These are phyloP conservation scores for Drosophila incognita DNA, from an alignment of 2,888 invertebrate genomes.

Conservation along the genomic window DNA sequence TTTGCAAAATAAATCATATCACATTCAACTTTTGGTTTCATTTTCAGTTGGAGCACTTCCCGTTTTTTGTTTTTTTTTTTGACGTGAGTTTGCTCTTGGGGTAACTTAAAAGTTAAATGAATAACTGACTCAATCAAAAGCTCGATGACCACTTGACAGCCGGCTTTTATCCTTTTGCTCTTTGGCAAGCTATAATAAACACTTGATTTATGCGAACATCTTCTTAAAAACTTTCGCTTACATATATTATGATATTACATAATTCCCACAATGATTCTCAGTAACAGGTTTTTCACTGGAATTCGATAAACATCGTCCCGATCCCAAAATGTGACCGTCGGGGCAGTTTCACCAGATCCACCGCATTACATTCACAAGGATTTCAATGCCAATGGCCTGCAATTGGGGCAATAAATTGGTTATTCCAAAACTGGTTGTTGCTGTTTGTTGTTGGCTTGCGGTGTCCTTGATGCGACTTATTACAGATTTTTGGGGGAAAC, in stretches of 20 bases:
- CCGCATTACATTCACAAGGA: conserved; percentile 52
- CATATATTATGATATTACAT: conserved; percentile 54
- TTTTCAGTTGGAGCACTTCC: conserved; percentile 51
- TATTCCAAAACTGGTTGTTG: conserved; percentile 62
- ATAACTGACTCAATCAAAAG: conserved; percentile 53
- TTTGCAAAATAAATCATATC: conserved; percentile 54
- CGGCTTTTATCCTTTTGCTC: conserved; percentile 1
- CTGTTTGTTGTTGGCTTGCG: conserved; percentile 31
- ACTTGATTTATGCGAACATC: conserved; percentile 35
- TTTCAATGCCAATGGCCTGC: conserved; percentile 76
- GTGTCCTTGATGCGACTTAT: conserved; percentile 71
- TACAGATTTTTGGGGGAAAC: conserved; percentile 61
- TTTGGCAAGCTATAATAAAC: conserved; percentile 21
- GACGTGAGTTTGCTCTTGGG: conserved; percentile 44
- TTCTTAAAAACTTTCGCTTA: conserved; percentile 41
- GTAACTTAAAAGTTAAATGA: conserved; percentile 35
- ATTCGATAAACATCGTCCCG: conserved; percentile 45
- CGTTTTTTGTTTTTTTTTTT: conserved; percentile 38
- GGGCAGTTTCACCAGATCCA: conserved; percentile 26
- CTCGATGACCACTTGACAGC: conserved; percentile 37
- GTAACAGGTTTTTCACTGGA: conserved; percentile 66
- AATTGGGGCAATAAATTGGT: conserved; percentile 70
- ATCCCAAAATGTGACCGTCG: conserved; percentile 60
- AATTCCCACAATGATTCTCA: conserved; percentile 65
- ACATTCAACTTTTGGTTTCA: conserved; percentile 21